Percentiles rank a stretch among this genome's conserved stretches.
Conservation (phyloP, 2,888 invertebrate species). For the Thecophora atra region DNA sequence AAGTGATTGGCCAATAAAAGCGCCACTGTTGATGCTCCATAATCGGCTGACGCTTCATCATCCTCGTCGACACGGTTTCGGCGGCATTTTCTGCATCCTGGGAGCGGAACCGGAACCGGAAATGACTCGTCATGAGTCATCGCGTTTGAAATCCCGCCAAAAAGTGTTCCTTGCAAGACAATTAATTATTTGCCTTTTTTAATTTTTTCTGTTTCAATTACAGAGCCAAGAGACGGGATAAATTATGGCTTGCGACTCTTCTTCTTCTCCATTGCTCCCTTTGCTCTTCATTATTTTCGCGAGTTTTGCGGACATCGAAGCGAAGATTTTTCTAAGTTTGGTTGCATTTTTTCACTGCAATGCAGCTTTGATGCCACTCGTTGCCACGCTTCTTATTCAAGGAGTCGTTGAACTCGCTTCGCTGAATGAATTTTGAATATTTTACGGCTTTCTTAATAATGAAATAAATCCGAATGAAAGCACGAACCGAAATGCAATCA, state of each 20-base stretch:
- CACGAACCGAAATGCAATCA: too few relatives aligned
- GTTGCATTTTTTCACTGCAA: not conserved
- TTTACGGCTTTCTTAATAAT: too few relatives aligned
- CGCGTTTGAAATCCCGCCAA: conserved; percentile 19
- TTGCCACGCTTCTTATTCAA: too few relatives aligned
- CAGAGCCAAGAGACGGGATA: not conserved
- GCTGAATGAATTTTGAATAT: too few relatives aligned
- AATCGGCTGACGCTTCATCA: not conserved
- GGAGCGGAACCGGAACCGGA: conserved; percentile 15
- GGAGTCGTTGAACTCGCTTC: too few relatives aligned
- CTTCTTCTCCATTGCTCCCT: not conserved
- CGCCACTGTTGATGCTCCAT: not conserved
- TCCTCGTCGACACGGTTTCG: not conserved
- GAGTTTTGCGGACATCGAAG: conserved; percentile 11
- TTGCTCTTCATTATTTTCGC: not conserved
- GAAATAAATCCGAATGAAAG: too few relatives aligned
- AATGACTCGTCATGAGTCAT: conserved; percentile 5
- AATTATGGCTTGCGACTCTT: not conserved
- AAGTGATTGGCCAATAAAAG: conserved; percentile 9
- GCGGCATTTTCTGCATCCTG: not conserved
- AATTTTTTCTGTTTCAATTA: not conserved
- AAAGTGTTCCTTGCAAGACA: conserved; percentile 9
- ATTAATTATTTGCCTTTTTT: not conserved
- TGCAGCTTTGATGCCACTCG: not conserved
- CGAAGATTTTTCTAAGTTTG: conserved; percentile 6